Conservation (phyloP, 2,888 invertebrate genomes). For the Acanthosoma haemorrhoidale region DNA sequence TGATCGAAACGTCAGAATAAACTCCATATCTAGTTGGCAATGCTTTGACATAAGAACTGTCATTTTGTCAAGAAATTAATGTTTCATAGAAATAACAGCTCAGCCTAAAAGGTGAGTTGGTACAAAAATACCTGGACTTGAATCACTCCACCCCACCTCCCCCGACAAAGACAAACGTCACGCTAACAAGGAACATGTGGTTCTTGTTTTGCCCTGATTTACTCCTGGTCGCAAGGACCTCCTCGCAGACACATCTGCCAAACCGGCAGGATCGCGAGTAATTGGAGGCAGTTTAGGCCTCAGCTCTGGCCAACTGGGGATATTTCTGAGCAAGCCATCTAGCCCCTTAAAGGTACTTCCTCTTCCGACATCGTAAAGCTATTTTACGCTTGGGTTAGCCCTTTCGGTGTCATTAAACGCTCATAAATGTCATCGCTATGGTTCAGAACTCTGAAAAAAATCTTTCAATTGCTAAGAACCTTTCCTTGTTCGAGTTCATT, state of each 20-base stretch:
- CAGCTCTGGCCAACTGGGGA: background rate
- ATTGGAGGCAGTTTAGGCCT: background rate
- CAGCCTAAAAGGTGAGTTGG: background rate
- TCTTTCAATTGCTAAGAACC: too few species aligned
- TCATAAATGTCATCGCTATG: background rate
- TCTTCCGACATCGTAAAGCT: background rate
- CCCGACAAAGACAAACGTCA: background rate
- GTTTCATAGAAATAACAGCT: background rate
- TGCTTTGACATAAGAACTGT: too few species aligned
- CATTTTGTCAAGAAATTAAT: too few species aligned
- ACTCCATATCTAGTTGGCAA: too few species aligned
- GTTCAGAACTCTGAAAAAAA: too few species aligned
- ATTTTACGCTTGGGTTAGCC: background rate
- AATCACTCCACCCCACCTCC: too few species aligned
- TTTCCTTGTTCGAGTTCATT: too few species aligned
- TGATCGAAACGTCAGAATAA: too few species aligned
- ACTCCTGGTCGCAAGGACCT: background rate
- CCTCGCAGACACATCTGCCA: background rate
- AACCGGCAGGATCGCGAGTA: background rate
- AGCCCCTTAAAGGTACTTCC: too few species aligned
- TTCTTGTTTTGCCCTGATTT: background rate
- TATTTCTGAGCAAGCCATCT: background rate
- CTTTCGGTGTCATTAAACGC: background rate
- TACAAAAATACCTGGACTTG: constrained; percentile 11
- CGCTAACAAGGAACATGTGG: background rate